Conservation (phyloP, 2,797 vertebrate genomes). For the Dipus sagitta region DNA sequence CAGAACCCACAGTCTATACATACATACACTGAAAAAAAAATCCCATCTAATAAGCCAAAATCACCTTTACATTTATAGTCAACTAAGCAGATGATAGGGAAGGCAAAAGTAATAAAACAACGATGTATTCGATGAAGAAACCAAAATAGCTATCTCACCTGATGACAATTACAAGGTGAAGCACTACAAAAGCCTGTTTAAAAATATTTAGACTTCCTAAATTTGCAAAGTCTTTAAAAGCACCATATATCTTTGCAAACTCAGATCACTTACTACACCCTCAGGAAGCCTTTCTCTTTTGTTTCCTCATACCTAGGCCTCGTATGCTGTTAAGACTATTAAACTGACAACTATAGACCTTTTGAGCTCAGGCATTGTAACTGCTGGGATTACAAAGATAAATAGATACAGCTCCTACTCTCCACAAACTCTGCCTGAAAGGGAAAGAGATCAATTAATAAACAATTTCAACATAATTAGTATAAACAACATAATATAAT, state of each 20-base stretch:
- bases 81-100: background rate
- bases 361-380: background rate
- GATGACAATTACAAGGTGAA: background rate
- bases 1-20: too few species aligned
- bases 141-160: background rate
- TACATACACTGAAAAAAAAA: too few species aligned
- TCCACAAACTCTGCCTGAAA: background rate
- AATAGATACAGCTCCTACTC: background rate
- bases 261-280: background rate
- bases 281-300: background rate
- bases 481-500: conserved; percentile 9
- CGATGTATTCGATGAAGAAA: background rate
- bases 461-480: conserved; percentile 34
- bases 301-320: background rate
- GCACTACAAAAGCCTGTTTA: background rate
- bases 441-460: background rate
- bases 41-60: background rate
- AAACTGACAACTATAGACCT: background rate
- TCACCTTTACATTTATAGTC: background rate
- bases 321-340: background rate
- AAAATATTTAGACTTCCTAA: background rate
- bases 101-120: background rate
- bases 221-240: background rate
- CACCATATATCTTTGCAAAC: background rate
- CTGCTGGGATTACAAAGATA: background rate